phyloP scores from a whole-genome alignment of 2,888 invertebrate species.

The Bedellia somnulentella region DNA sequence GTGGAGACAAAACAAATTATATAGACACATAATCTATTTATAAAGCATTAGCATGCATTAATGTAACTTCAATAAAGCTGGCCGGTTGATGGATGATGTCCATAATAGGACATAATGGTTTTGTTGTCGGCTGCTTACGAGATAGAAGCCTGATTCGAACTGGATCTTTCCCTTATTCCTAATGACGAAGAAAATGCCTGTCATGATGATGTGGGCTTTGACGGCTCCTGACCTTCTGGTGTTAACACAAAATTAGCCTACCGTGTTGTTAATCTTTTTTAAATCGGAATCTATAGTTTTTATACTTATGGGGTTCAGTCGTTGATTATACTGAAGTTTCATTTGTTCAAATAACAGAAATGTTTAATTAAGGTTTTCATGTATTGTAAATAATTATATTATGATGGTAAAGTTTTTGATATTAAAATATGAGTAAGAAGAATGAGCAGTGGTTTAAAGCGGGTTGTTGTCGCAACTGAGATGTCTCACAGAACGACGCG shows the following conservation, averaged over 20 bases:
- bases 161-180: conserved; percentile 29
- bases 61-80: conserved; percentile 54
- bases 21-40: conserved; percentile 42
- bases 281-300: conserved; percentile 25
- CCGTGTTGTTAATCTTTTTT: conserved; percentile 37
- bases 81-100: conserved; percentile 55
- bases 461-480: too few species aligned
- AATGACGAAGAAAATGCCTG: conserved; percentile 46
- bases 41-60: conserved; percentile 58
- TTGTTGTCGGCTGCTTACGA: conserved; percentile 51
- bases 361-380: too few species aligned
- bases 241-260: conserved; percentile 37
- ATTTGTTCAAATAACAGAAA: too few species aligned
- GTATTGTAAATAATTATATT: too few species aligned
- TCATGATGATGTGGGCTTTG: conserved; percentile 42
- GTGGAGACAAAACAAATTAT: conserved; percentile 60
- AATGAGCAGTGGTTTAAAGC: too few species aligned
- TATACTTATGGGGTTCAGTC: too few species aligned
- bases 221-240: conserved; percentile 40
- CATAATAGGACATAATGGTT: conserved; percentile 59
- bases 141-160: conserved; percentile 30
- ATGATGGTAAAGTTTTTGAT: too few species aligned
- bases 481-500: too few species aligned
- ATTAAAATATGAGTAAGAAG: too few species aligned
- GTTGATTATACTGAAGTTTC: too few species aligned